Conservation (phyloP, 2,113 vertebrate genomes). For the Notechis scutatus region DNA sequence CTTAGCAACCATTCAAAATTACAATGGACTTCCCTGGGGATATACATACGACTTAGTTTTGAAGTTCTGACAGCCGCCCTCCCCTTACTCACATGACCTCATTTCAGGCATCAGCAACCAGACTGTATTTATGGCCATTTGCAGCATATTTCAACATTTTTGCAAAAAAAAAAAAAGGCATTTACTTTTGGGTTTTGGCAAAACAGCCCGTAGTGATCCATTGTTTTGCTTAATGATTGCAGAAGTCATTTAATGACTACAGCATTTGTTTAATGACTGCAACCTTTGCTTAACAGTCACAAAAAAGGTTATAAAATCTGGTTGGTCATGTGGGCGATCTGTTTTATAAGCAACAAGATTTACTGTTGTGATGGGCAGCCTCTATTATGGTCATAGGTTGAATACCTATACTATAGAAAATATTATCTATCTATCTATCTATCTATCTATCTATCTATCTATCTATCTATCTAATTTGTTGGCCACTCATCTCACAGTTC, state of each 20-base stretch:
- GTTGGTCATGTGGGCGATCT: background rate
- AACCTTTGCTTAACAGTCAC: too few species aligned
- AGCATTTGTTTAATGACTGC: too few species aligned
- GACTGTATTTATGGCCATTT: background rate
- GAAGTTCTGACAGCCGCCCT: background rate
- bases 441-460: background rate
- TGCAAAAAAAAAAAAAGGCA: background rate
- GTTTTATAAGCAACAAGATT: background rate
- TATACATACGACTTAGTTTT: background rate
- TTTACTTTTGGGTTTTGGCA: background rate
- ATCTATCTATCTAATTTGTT: background rate
- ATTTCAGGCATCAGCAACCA: background rate
- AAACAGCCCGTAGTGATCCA: background rate
- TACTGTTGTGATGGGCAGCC: too few species aligned
- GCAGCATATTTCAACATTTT: background rate
- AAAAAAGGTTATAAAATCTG: background rate
- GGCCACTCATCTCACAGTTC: background rate
- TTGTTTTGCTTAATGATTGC: background rate
- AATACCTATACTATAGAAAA: background rate
- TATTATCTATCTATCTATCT: background rate
- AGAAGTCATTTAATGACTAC: background rate
- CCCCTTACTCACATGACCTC: background rate
- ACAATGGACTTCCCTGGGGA: background rate
- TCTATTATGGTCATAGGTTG: too few species aligned
- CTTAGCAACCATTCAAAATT: background rate